Evolutionary conservation across 2,888 invertebrate genomes (phyloP).

Genomic region (Branchipolynoe longqiensis): DNA sequence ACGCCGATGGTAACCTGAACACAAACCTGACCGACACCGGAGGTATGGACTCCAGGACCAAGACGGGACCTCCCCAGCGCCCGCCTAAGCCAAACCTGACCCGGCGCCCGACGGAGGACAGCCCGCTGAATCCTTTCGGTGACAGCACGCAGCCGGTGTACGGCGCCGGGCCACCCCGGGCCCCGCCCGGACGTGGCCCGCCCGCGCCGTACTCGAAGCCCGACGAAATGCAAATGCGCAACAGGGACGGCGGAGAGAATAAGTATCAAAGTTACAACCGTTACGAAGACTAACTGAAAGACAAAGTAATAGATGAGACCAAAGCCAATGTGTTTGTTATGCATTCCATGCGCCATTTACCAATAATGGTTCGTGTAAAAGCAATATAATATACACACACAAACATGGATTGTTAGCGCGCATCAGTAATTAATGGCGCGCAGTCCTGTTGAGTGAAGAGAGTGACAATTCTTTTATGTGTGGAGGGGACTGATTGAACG

Average conservation of each 20-base stretch:
- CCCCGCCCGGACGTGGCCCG: not conserved
- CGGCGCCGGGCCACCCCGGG: not conserved
- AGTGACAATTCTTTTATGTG: no score
- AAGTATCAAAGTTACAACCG: conserved; percentile 36
- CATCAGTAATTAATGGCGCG: no score
- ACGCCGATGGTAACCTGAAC: conserved; percentile 56
- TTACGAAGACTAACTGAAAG: conserved; percentile 49
- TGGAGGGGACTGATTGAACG: no score
- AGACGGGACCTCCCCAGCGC: conserved; percentile 38
- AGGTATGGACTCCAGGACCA: not conserved
- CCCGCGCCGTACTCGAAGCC: not conserved
- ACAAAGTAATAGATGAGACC: conserved; percentile 32
- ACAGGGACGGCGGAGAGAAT: no score
- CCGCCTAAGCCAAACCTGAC: conserved; percentile 18
- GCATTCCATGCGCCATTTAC: conserved; percentile 20
- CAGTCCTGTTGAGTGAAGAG: no score
- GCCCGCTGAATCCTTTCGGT: conserved; percentile 30
- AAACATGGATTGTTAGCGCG: no score
- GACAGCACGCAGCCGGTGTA: not conserved
- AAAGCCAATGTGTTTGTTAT: not conserved
- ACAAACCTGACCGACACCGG: not conserved
- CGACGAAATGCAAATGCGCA: conserved; percentile 47
- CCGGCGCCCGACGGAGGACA: conserved; percentile 27
- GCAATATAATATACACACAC: conserved; percentile 36
- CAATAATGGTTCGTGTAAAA: conserved; percentile 25